Evolutionary conservation across 1,140 invertebrate genomes (phyloP).

Genomic region (Aphaenogaster ashmeadi): DNA sequence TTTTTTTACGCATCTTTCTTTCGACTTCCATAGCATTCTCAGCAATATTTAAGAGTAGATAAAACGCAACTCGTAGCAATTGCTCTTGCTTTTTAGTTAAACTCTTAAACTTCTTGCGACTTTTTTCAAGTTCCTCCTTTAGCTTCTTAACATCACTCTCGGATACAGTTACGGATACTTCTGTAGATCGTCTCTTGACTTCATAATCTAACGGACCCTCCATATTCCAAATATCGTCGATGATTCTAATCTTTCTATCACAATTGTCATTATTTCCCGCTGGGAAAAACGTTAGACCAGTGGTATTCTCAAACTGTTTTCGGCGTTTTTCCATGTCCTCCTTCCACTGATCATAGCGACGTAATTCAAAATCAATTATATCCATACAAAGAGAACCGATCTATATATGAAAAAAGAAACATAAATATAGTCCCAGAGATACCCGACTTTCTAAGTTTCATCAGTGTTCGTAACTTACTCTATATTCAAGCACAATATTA

Average conservation of each 20-base stretch:
- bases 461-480: slow-evolving; percentile 87
- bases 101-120: slow-evolving; percentile 92
- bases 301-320: slow-evolving; percentile 85
- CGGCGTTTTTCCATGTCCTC: slow-evolving; percentile 92
- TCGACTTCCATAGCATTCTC: slow-evolving; percentile 96
- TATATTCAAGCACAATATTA: slow-evolving; percentile 95
- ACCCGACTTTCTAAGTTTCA: slow-evolving; percentile 39
- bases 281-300: slow-evolving; percentile 83
- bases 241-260: slow-evolving; percentile 84
- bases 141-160: slow-evolving; percentile 88
- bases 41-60: slow-evolving; percentile 97
- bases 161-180: slow-evolving; percentile 75
- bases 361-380: slow-evolving; percentile 97
- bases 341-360: slow-evolving; percentile 97
- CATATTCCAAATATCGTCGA: slow-evolving; percentile 84
- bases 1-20: slow-evolving; percentile 98
- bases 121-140: slow-evolving; percentile 94
- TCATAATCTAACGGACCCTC: slow-evolving; percentile 84
- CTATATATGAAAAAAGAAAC: slow-evolving; percentile 87
- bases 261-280: slow-evolving; percentile 77
- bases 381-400: slow-evolving; percentile 98
- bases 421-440: slow-evolving; percentile 31
- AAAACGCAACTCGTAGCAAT: slow-evolving; percentile 95
- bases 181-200: slow-evolving; percentile 80
- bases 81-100: slow-evolving; percentile 97